A percentile compares a stretch with the other conserved stretches of the same genome.
Conservation (phyloP, 1,140 invertebrate genomes). For the Zaprionus lachaisei region DNA sequence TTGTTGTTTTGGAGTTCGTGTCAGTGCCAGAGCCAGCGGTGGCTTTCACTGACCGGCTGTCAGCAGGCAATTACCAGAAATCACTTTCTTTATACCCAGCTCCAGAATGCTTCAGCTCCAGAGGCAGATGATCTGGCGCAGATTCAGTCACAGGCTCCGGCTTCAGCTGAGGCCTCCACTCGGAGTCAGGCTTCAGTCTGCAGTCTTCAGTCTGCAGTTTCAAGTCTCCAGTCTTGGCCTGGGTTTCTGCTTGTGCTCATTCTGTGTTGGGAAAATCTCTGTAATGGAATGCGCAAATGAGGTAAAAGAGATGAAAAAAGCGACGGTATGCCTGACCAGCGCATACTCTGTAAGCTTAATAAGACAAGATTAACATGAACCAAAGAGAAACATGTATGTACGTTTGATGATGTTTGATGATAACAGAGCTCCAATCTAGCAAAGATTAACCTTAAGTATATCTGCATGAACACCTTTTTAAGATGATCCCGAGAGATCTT, state of each 20-base stretch:
- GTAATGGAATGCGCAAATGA: constrained; percentile 57
- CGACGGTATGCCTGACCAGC: not conserved
- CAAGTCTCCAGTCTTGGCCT: constrained; percentile 13
- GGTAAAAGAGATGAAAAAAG: not conserved
- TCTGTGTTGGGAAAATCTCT: constrained; percentile 68
- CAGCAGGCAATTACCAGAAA: constrained; percentile 42
- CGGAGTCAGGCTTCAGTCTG: not conserved
- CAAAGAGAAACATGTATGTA: too few species aligned
- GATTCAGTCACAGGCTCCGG: constrained; percentile 36
- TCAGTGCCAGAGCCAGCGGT: constrained; percentile 42
- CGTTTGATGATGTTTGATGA: too few species aligned
- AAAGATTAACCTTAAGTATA: too few species aligned
- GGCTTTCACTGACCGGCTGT: constrained; percentile 66
- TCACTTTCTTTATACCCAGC: constrained; percentile 65
- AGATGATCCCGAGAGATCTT: too few species aligned
- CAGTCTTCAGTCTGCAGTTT: not conserved
- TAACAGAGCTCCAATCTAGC: too few species aligned
- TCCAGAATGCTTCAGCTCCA: not conserved
- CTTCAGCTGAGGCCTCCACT: not conserved
- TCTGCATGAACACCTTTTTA: too few species aligned
- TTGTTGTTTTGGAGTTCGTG: constrained; percentile 40
- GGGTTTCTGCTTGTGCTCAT: constrained; percentile 58
- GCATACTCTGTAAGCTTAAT: constrained; percentile 21
- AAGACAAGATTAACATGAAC: not conserved
- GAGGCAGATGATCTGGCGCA: constrained; percentile 24